A percentile compares a stretch with the other conserved stretches of the same genome.
These are phyloP conservation scores for Mythimna vitellina DNA, from an alignment of 2,888 invertebrate species.

Conservation along the genomic window DNA sequence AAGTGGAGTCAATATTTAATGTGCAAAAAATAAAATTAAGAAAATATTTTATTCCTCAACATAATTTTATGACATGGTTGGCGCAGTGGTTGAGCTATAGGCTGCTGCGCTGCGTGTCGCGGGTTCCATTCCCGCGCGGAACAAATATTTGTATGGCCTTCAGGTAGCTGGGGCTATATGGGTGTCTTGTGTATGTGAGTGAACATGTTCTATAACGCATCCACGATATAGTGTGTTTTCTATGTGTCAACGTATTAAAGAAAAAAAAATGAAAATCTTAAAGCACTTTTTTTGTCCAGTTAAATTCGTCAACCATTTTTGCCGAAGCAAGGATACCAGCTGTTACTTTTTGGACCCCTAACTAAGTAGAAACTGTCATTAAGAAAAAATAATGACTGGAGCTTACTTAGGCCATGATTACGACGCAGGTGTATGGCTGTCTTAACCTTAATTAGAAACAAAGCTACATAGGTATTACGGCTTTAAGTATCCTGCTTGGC, in stretches of 20 bases:
- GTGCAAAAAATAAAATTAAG: neutral
- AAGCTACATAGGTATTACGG: neutral
- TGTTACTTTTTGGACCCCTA: neutral
- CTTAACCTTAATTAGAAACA: slow-evolving; percentile 9
- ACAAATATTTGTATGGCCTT: no score
- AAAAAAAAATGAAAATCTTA: neutral
- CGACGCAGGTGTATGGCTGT: slow-evolving; percentile 12
- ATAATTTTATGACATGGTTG: neutral
- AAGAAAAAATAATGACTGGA: neutral
- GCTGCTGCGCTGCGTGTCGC: no score
- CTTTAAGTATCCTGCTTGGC: neutral
- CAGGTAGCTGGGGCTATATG: no score
- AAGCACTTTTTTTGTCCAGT: neutral
- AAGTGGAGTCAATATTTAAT: neutral
- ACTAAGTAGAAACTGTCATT: neutral
- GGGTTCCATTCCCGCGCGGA: no score
- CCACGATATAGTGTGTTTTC: no score
- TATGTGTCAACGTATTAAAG: no score
- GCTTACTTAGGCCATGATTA: neutral
- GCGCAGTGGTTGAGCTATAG: no score
- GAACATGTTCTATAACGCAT: no score
- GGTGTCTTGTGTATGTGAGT: no score
- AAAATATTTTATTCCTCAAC: neutral
- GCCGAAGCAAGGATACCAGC: neutral
- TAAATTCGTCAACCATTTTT: neutral